Percentiles rank a stretch among this genome's conserved stretches.
Evolutionary conservation across 2,113 vertebrate species (phyloP).

Genomic region (Toxotes chatareus): DNA sequence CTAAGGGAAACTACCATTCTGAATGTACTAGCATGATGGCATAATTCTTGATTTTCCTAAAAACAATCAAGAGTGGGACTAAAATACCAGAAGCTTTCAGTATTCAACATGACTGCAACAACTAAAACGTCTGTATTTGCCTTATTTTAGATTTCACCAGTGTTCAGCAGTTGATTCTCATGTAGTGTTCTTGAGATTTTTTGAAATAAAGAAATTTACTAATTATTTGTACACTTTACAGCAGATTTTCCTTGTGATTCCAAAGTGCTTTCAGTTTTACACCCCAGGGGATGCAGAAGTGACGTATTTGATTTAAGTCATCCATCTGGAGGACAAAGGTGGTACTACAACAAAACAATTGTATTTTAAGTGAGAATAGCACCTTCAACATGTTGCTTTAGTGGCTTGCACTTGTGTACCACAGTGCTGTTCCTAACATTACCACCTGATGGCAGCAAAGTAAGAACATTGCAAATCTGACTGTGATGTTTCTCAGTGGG

Average conservation of each 20-base stretch:
- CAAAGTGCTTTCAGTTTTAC: background rate
- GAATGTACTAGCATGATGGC: conserved; percentile 3
- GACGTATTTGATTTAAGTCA: background rate
- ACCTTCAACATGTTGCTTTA: background rate
- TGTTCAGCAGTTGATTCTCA: background rate
- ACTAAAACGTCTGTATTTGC: conserved; percentile 14
- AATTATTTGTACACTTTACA: conserved; percentile 20
- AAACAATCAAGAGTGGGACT: background rate
- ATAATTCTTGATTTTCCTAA: background rate
- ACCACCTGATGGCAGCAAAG: background rate
- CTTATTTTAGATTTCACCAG: conserved; percentile 5
- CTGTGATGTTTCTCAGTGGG: background rate
- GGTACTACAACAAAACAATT: conserved; percentile 1
- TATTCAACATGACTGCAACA: conserved; percentile 26
- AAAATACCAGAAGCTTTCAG: conserved; percentile 4
- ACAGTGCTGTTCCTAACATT: background rate
- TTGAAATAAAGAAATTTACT: conserved; percentile 47
- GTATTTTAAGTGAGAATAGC: background rate
- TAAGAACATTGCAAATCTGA: background rate
- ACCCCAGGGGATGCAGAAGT: background rate
- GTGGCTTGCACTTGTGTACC: background rate
- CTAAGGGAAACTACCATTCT: background rate
- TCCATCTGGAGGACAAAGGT: conserved; percentile 22
- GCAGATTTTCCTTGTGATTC: background rate
- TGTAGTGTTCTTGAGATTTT: conserved; percentile 4